Base-by-base conservation (phyloP, 2,113 vertebrate species). In the Dicentrarchus labrax region DNA sequence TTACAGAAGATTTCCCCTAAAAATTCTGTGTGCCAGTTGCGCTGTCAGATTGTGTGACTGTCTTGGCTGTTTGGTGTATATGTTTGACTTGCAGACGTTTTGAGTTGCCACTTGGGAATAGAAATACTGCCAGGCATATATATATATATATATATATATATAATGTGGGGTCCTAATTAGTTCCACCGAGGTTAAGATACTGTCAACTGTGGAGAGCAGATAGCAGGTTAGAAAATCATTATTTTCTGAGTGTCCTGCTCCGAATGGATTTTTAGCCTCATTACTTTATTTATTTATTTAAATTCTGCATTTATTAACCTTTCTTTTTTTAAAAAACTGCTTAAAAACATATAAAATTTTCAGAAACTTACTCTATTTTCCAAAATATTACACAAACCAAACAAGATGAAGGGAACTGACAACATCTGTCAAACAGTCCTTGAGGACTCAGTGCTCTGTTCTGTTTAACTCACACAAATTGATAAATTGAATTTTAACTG, bases 131-230 rank as follows among this genome's bases (percentile, higher is more conserved):
- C 71, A 79, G 62, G 30, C 43, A 77, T 66, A 47, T n/a, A n/a
- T n/a, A n/a, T n/a, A n/a, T n/a, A n/a, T n/a, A n/a, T n/a, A n/a
- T n/a, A n/a, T n/a, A n/a, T 43, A 56, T 82, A 67, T 43, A 56
- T 82, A 67, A 80, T 78, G 71, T 41, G 16, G 8, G 30, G 65
- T 75, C 47, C 59, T 88, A 88, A 92, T 86, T 72, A 88, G 84
- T 73, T 84, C 88, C 89, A 57, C 79, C 10, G 84, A 83, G 83
- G 85, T 75, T 79, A 56, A 66, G 76, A 75, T 69, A 43, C 24
- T 56, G 64, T 3, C 15, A 43, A 69, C 39, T 67, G 39, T 53
- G 65, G 53, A 83, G 38, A 45, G 68, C 66, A 65, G 66, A 75
- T 56, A 45, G 59, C 36, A 51, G 38, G 59, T 70, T 57, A 72